Percentiles rank a stretch among this genome's conserved stretches.
Conservation (phyloP, 37 sponge, comb jelly and placozoan species). For the Cladorhizidae sp. region DNA sequence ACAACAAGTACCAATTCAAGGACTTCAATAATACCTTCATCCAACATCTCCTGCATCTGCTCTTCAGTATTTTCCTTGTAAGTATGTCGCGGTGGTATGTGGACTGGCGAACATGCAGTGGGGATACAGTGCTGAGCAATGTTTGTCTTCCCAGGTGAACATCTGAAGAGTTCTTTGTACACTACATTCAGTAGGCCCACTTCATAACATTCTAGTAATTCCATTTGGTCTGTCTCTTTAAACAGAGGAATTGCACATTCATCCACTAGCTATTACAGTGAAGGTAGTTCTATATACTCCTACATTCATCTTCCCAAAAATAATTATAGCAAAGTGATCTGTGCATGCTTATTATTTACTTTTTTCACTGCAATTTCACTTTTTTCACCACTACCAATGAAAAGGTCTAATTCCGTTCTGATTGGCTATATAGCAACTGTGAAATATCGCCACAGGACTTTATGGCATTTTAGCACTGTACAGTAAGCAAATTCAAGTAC, state of each 20-base stretch:
- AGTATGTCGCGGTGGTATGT: constrained; percentile 45
- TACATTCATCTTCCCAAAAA: too few species aligned
- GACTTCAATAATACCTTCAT: constrained; percentile 61
- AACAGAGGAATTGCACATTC: not conserved
- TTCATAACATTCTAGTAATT: not conserved
- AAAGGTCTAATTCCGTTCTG: too few species aligned
- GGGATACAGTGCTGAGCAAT: constrained; percentile 31
- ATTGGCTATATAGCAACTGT: too few species aligned
- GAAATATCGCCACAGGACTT: too few species aligned
- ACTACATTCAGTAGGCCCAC: not conserved
- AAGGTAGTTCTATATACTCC: too few species aligned
- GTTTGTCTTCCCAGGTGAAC: constrained; percentile 45
- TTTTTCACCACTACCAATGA: too few species aligned
- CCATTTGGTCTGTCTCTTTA: not conserved
- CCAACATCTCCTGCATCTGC: constrained; percentile 57
- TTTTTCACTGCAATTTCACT: too few species aligned
- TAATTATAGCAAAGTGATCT: too few species aligned
- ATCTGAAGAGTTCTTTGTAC: constrained; percentile 29
- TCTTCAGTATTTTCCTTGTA: constrained; percentile 35
- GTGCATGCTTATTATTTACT: too few species aligned
- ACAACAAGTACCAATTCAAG: too few species aligned
- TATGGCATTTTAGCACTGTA: too few species aligned
- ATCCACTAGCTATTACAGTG: too few species aligned
- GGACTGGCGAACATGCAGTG: constrained; percentile 36
- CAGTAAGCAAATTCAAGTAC: not conserved